phyloP scores from a whole-genome alignment of 2,888 invertebrate species.

The Hypsopygia costalis region DNA sequence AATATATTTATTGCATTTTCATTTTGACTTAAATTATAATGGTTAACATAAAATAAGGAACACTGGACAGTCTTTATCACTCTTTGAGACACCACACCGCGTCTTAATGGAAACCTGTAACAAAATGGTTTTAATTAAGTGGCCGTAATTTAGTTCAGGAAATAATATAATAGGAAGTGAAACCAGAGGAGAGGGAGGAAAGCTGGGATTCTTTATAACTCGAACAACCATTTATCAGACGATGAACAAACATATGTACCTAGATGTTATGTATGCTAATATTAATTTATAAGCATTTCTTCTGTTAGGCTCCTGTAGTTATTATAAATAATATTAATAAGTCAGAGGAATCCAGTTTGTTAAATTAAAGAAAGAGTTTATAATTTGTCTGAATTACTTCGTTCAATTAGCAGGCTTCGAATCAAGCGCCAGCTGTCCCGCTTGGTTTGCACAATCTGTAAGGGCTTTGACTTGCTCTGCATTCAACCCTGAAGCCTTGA shows the following conservation, averaged over 20 bases:
- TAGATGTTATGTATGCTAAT: too few relatives aligned
- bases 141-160: background rate
- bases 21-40: slow-evolving; percentile 52
- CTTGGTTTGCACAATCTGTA: slow-evolving; percentile 71
- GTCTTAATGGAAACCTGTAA: slow-evolving; percentile 65
- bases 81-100: slow-evolving; percentile 64
- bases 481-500: slow-evolving; percentile 70
- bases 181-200: background rate
- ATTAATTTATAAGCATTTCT: background rate
- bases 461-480: slow-evolving; percentile 70
- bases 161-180: background rate
- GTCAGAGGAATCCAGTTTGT: background rate
- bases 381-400: slow-evolving; percentile 43
- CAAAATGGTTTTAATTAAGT: slow-evolving; percentile 37
- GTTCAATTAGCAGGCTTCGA: slow-evolving; percentile 68
- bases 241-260: too few relatives aligned
- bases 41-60: slow-evolving; percentile 67
- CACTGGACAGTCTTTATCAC: slow-evolving; percentile 79
- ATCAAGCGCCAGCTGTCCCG: slow-evolving; percentile 73
- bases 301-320: background rate
- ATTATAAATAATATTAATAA: background rate
- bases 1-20: slow-evolving; percentile 61
- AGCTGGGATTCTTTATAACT: background rate
- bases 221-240: background rate
- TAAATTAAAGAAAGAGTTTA: background rate